phyloP scores from a whole-genome alignment of 2,797 vertebrate genomes.

The Hydrocynus forskahlii region DNA sequence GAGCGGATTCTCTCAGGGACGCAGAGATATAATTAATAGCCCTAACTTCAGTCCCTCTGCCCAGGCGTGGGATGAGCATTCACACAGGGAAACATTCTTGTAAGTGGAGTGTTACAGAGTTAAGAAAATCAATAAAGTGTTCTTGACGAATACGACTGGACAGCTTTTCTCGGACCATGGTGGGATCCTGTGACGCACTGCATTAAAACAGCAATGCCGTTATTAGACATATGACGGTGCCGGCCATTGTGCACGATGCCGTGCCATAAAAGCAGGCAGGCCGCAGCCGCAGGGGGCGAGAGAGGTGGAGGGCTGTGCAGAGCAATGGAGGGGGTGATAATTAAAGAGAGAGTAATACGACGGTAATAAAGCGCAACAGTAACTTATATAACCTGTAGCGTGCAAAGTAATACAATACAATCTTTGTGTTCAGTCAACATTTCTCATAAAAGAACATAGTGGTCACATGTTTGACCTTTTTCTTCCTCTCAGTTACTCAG shows the following conservation, averaged over 20 bases:
- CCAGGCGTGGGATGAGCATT: not conserved
- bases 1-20: conserved; percentile 86
- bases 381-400: not conserved
- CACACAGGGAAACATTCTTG: not conserved
- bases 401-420: not conserved
- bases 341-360: not conserved
- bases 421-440: conserved; percentile 2
- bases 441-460: not conserved
- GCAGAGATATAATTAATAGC: conserved; percentile 71
- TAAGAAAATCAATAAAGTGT: conserved; percentile 14
- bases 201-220: too few relatives aligned
- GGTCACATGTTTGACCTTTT: not conserved
- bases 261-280: not conserved
- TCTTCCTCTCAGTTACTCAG: not conserved
- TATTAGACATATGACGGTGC: not conserved
- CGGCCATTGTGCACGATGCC: not conserved
- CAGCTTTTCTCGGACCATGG: not conserved
- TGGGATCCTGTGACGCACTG: not conserved
- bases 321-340: not conserved
- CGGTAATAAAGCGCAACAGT: not conserved
- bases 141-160: conserved; percentile 19
- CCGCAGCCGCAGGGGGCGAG: not conserved
- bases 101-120: not conserved
- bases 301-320: not conserved
- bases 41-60: not conserved